Evolutionary conservation across 2,797 vertebrate species (phyloP), one percentile per base, ranked within the genome.

Genomic region (Pterois miles): DNA sequence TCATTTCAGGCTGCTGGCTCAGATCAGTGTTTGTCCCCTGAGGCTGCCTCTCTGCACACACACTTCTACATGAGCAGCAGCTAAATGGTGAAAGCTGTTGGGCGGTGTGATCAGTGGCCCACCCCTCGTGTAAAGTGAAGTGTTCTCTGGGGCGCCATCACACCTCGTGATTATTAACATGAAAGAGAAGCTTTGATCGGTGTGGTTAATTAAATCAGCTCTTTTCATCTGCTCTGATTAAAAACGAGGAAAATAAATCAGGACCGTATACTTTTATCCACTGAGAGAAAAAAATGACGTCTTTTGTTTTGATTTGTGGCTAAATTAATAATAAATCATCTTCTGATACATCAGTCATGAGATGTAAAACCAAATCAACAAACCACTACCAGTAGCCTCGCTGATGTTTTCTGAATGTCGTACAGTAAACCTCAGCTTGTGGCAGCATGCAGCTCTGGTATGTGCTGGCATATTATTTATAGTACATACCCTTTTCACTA

Each of bases 101-200:
- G 3, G 18, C 8, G 27, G 25, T 36, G 70, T 69, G 57, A 73
- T 62, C 3, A 7, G 38, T 25, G 53, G 60, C n/a, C 63, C 50
- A 48, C 25, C 23, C 56, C 56, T 53, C 4, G 1, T 56, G 0
- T 64, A 6, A 80, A 76, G 70, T 82, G 76, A 80, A 76, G 70
- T 82, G 76, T 57, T 62, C 46, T 68, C 38, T 7, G 0, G 31
- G 68, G 65, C 10, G 22, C 27, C 4, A 9, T 58, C 66, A 53
- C 83, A 58, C 38, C 58, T 59, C 27, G 31, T 60, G 29, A 57
- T 64, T 74, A 74, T 78, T 63, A 25, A 5, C 76, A 33, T 83
- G 20, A 74, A 33, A 76, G 23, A 75, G 10, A 5, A 65, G 63
- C 52, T 34, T 18, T 68, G 18, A 56, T 52, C 59, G 0, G n/a